Conservation (phyloP, 2,113 vertebrate species). For the human (Homo sapiens) region GRCh38 chr1:163216501-163217000, state of each 20-base stretch:
- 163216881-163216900: background rate
- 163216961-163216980: no score
- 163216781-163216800: background rate
- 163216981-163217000: no score
- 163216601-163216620: background rate
- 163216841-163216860: background rate
- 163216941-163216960: background rate
- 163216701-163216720: background rate
- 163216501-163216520: background rate
- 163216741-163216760: background rate
- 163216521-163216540: background rate
- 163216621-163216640: background rate
- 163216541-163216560: background rate
- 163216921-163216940: background rate
- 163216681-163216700: background rate
- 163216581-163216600: background rate
- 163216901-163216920: background rate
- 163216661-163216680: background rate
- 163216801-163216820: background rate
- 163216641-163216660: background rate
- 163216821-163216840: background rate
- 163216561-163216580: background rate
- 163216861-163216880: background rate
- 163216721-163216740: background rate
- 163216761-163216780: background rate